Conservation (phyloP, 2,888 invertebrate species). For the Criorhina ranunculi region DNA sequence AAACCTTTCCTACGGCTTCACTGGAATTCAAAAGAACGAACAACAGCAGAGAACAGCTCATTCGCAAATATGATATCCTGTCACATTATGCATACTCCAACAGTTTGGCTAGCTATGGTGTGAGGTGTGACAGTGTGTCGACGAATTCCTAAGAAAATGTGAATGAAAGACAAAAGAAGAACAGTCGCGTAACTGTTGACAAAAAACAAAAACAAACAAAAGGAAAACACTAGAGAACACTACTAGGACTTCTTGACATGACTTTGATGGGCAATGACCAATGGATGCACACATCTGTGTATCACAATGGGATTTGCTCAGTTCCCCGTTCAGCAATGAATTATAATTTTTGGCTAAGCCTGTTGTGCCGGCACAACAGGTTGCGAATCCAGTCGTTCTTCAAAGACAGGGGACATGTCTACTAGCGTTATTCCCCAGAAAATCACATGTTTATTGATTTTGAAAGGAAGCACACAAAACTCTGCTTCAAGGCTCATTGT, state of each 20-base stretch:
- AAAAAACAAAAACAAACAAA: neutral
- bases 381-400: no score
- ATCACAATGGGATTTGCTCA: slow-evolving; percentile 42
- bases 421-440: neutral
- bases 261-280: slow-evolving; percentile 39
- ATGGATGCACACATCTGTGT: no score
- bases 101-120: slow-evolving; percentile 7
- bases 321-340: slow-evolving; percentile 28
- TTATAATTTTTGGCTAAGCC: slow-evolving; percentile 10
- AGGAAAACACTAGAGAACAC: slow-evolving; percentile 24
- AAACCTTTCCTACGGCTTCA: slow-evolving; percentile 42
- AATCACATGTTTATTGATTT: neutral
- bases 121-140: neutral
- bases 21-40: neutral
- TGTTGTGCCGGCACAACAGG: no score
- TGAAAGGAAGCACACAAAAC: no score
- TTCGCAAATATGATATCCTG: slow-evolving; percentile 65
- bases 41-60: slow-evolving; percentile 15
- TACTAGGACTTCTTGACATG: slow-evolving; percentile 57
- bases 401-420: no score
- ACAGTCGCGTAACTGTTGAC: slow-evolving; percentile 38
- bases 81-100: slow-evolving; percentile 60
- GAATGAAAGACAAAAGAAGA: slow-evolving; percentile 34
- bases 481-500: neutral
- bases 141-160: slow-evolving; percentile 19